Base-by-base conservation (phyloP, 1,140 invertebrate genomes). In the Danaus melanippus region DNA sequence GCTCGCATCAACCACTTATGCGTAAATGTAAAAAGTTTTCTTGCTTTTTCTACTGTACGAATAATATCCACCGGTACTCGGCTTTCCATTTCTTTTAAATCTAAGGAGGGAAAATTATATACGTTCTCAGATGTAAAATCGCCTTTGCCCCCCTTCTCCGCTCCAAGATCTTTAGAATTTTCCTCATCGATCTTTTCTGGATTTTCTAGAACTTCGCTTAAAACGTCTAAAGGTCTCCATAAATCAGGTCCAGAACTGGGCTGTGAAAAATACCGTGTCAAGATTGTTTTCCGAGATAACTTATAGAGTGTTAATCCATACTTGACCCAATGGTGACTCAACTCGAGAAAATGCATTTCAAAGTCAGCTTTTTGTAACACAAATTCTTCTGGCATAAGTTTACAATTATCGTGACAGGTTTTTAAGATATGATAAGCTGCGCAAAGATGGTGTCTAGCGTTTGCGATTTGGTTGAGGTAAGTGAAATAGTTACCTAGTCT, bases 1-100 rank as follows among this genome's bases (percentile, higher is more conserved):
- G 91, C 90, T 44, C 86, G 79, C 74, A 90, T 90, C 9, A 94
- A 64, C 89, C 90, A 92, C 56, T 90, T 88, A 60, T 93, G 90
- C 0, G 90, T 89, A 56, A 89, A 88, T 0, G 91, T 78, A 74
- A 94, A 94, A 2, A 94, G 73, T 41, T 69, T 70, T 60, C 90
- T 74, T 4, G 90, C 90, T 61, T 91, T 84, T 50, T 88, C 83
- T 53, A 89, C 89, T 50, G 57, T 69, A 46, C 46, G 42, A 8
- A 82, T 67, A 32, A 53, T 62, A 2, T 77, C 66, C n/a, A 69
- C 32, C 2, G 82, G 82, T 5, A 81, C 67, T 50, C 56, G 71
- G 10, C 12, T 65, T 53, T 86, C 77, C 45, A 82, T 76, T n/a
- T 75, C 71, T 62, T 69, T 75, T 39, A 86, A 66, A 67, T 82